Evolutionary conservation across 2,888 invertebrate species (phyloP).

Genomic region (Acanthococcus lagerstroemiae): DNA sequence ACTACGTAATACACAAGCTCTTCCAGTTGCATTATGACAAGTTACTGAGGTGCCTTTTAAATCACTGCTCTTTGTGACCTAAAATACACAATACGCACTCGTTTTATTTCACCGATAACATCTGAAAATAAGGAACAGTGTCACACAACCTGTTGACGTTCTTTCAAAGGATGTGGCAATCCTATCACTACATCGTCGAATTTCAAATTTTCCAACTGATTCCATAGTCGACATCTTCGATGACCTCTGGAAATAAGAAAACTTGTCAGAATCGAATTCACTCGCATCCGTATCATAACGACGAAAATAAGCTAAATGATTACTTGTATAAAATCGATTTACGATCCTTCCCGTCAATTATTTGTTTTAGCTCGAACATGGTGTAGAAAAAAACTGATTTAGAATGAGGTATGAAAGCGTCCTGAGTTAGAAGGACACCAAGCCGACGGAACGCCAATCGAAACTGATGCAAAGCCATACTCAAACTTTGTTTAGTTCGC

Average conservation of each 20-base stretch:
- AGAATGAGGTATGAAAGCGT: conserved; percentile 23
- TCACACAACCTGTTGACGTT: too few species aligned
- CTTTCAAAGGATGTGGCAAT: conserved; percentile 43
- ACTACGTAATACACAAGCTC: conserved; percentile 60
- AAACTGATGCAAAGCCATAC: conserved; percentile 27
- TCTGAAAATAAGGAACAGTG: too few species aligned
- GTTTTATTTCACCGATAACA: too few species aligned
- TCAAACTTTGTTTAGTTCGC: conserved; percentile 52
- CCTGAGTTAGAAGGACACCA: conserved; percentile 19
- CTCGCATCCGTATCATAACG: conserved; percentile 1
- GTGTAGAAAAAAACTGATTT: conserved; percentile 47
- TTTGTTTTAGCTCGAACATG: conserved; percentile 51
- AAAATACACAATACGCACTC: too few species aligned
- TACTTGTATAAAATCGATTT: conserved; percentile 39
- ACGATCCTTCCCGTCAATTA: conserved; percentile 43
- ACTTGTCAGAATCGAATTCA: too few species aligned
- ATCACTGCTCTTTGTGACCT: too few species aligned
- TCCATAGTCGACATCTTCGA: conserved; percentile 52
- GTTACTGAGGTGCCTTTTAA: conserved; percentile 58
- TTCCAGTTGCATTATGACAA: conserved; percentile 54
- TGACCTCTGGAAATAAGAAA: conserved; percentile 58
- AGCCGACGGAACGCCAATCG: conserved; percentile 31
- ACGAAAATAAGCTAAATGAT: conserved; percentile 24
- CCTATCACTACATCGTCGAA: conserved; percentile 54
- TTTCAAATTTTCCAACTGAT: conserved; percentile 50